A percentile compares a stretch with the other conserved stretches of the same genome.
phyloP scores from a whole-genome alignment of 1,140 invertebrate genomes.

The Zaprionus taronus region DNA sequence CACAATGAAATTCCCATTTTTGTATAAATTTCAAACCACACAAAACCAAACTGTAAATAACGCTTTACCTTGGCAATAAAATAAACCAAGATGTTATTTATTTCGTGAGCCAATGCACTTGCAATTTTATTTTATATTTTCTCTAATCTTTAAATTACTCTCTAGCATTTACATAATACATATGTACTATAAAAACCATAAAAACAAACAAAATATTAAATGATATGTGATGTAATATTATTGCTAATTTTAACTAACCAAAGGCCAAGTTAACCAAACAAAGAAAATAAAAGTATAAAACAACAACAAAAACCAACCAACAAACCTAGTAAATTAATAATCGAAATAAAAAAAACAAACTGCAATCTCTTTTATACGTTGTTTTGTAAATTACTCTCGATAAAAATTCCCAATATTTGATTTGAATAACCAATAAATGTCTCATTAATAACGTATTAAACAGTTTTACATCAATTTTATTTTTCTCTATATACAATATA shows the following conservation, averaged over 20 bases:
- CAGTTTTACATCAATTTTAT: slow-evolving; percentile 19
- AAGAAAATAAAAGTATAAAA: slow-evolving; percentile 52
- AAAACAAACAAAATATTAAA: slow-evolving; percentile 50
- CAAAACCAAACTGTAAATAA: slow-evolving; percentile 65
- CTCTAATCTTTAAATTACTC: slow-evolving; percentile 47
- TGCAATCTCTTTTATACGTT: slow-evolving; percentile 56
- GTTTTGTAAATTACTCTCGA: slow-evolving; percentile 67
- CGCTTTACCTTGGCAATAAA: slow-evolving; percentile 58
- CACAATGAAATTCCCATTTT: slow-evolving; percentile 31
- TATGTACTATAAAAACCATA: slow-evolving; percentile 67
- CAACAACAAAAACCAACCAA: slow-evolving; percentile 41
- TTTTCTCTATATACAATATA: slow-evolving; percentile 32
- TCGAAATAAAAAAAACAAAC: slow-evolving; percentile 45
- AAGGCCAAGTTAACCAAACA: slow-evolving; percentile 84
- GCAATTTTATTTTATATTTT: slow-evolving; percentile 71
- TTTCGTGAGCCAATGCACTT: slow-evolving; percentile 68
- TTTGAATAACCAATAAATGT: slow-evolving; percentile 76
- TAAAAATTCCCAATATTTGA: slow-evolving; percentile 43
- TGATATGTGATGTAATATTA: slow-evolving; percentile 80
- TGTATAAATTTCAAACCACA: slow-evolving; percentile 11
- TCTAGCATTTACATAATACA: slow-evolving; percentile 72
- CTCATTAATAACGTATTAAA: slow-evolving; percentile 70
- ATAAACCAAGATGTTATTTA: slow-evolving; percentile 8
- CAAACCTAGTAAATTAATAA: slow-evolving; percentile 56
- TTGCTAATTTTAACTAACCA: slow-evolving; percentile 84